phyloP scores from a whole-genome alignment of 2,797 vertebrate genomes.

The Babyrousa celebensis region DNA sequence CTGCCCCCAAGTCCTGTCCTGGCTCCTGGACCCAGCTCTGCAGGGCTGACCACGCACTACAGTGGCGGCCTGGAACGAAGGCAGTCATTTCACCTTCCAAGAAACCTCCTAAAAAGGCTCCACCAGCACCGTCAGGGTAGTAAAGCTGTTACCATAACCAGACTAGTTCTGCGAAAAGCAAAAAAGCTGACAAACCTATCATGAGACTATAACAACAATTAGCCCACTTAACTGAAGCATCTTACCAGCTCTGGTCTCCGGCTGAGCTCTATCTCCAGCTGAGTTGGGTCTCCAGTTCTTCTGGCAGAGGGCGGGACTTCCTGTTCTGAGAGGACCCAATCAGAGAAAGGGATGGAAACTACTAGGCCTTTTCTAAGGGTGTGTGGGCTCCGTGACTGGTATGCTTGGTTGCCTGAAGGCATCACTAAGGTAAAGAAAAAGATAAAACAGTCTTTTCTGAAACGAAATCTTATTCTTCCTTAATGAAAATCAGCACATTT shows the following conservation, averaged over 20 bases:
- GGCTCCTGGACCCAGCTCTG: too few relatives aligned
- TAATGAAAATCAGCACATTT: constrained; percentile 28
- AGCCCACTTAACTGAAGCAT: background rate
- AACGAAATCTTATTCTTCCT: background rate
- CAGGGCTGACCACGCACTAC: accelerated
- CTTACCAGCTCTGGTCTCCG: accelerated
- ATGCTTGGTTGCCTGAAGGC: background rate
- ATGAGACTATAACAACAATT: background rate
- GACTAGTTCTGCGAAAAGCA: background rate
- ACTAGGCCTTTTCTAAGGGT: accelerated
- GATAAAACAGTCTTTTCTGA: background rate
- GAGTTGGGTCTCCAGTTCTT: background rate
- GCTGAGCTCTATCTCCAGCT: background rate
- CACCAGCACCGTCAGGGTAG: background rate
- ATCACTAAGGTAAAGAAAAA: background rate
- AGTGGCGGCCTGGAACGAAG: accelerated
- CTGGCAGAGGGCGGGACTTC: background rate
- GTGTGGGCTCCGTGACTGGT: accelerated
- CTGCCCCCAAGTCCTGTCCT: background rate
- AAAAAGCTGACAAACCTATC: background rate
- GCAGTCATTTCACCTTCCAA: background rate
- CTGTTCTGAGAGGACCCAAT: background rate
- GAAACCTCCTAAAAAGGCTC: background rate
- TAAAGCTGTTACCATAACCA: background rate
- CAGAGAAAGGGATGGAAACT: background rate